A percentile compares a stretch with the other conserved stretches of the same genome.
phyloP scores from a whole-genome alignment of 2,113 vertebrate genomes.

The Semnornis frantzii region DNA sequence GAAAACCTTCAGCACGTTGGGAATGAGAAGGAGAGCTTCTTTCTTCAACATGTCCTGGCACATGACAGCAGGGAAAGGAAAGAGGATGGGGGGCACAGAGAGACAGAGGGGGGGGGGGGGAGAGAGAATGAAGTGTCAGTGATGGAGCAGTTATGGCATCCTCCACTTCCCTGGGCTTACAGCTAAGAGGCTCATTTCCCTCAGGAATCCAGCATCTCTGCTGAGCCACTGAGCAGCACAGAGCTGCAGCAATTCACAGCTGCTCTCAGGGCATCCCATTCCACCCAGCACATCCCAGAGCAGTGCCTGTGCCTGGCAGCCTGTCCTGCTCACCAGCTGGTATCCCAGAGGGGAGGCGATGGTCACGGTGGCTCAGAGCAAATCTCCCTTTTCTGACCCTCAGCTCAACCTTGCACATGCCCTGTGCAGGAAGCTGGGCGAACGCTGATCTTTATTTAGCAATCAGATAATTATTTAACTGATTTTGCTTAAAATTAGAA shows the following conservation, averaged over 20 bases:
- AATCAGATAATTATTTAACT: slow-evolving; percentile 73
- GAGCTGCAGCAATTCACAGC: neutral
- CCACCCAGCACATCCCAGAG: neutral
- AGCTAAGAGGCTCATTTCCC: neutral
- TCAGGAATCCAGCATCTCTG: neutral
- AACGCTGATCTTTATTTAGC: slow-evolving; percentile 53
- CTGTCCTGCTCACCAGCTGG: neutral
- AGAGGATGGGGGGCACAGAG: neutral
- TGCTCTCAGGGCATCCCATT: neutral
- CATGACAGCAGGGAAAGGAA: neutral
- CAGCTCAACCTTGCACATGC: neutral
- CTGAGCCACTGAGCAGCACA: neutral
- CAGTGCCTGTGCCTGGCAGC: neutral
- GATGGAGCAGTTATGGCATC: neutral
- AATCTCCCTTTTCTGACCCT: neutral
- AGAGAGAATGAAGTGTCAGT: slow-evolving; percentile 3
- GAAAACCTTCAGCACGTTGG: slow-evolving; percentile 98
- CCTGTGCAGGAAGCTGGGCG: neutral
- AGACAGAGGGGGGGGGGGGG: neutral
- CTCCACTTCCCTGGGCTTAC: neutral
- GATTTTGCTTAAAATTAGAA: slow-evolving; percentile 74
- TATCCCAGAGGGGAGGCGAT: neutral
- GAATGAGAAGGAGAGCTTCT: slow-evolving; percentile 95
- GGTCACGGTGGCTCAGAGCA: neutral
- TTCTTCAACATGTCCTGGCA: slow-evolving; percentile 97